Evolutionary conservation across 2,113 vertebrate genomes (phyloP).

Genomic region (Bambusicola thoracicus): DNA sequence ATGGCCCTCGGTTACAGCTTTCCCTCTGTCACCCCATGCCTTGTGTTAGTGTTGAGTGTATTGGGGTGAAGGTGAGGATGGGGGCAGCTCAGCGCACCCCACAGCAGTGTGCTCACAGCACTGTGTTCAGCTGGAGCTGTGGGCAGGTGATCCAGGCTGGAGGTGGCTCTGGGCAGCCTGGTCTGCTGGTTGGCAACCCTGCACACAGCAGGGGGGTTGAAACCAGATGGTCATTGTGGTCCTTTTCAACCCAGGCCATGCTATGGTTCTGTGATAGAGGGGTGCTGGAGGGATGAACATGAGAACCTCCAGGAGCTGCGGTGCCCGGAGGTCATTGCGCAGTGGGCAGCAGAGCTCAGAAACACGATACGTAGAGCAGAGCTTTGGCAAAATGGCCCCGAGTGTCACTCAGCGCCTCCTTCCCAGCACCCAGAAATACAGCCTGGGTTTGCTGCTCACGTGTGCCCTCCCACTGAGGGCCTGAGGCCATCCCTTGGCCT

Average conservation of each 20-base stretch:
- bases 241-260: no score
- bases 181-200: no score
- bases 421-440: neutral
- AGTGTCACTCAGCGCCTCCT: neutral
- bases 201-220: no score
- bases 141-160: neutral
- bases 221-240: no score
- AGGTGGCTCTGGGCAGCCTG: no score
- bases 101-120: no score
- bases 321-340: neutral
- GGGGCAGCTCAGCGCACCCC: accelerated
- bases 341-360: neutral
- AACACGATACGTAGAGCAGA: neutral
- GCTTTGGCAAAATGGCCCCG: neutral
- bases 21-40: accelerated
- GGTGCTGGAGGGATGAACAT: neutral
- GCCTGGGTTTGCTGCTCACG: neutral
- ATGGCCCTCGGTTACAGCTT: neutral
- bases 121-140: neutral
- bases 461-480: neutral
- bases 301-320: neutral
- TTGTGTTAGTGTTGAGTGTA: accelerated
- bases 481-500: neutral
- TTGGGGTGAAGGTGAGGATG: neutral
- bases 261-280: no score